These are phyloP conservation scores for Amniataba percoides DNA, from an alignment of 2,797 vertebrate species.

Conservation along the genomic window DNA sequence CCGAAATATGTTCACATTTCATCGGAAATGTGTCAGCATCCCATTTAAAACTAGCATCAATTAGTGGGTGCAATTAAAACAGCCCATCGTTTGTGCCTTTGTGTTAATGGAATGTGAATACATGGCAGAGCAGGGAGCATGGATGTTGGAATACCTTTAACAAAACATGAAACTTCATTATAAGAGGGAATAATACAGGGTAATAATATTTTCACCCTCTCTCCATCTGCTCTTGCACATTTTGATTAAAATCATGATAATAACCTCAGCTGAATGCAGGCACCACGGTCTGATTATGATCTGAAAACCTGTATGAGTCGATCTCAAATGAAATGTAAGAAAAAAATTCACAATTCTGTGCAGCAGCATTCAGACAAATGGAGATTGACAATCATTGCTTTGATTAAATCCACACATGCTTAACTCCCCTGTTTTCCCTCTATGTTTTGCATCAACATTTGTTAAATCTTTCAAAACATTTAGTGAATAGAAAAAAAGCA, in stretches of 20 bases:
- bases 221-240: conserved; percentile 31
- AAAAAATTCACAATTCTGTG: background rate
- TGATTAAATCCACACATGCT: background rate
- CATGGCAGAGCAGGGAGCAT: conserved; percentile 18
- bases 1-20: conserved; percentile 57
- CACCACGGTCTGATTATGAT: conserved; percentile 32
- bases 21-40: conserved; percentile 53
- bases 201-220: conserved; percentile 39
- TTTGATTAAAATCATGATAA: conserved; percentile 39
- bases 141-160: conserved; percentile 42
- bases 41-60: conserved; percentile 60
- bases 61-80: conserved; percentile 69
- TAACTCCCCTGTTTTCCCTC: background rate
- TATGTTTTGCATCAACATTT: background rate
- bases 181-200: conserved; percentile 36
- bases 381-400: background rate
- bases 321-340: conserved; percentile 10
- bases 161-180: conserved; percentile 51
- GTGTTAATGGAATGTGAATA: conserved; percentile 60
- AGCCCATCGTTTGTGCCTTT: conserved; percentile 46
- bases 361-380: background rate
- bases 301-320: background rate
- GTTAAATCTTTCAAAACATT: conserved; percentile 4
- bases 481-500: conserved; percentile 27
- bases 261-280: background rate